Conservation (phyloP, 1,140 invertebrate genomes). For the Brachystomella parvula region DNA sequence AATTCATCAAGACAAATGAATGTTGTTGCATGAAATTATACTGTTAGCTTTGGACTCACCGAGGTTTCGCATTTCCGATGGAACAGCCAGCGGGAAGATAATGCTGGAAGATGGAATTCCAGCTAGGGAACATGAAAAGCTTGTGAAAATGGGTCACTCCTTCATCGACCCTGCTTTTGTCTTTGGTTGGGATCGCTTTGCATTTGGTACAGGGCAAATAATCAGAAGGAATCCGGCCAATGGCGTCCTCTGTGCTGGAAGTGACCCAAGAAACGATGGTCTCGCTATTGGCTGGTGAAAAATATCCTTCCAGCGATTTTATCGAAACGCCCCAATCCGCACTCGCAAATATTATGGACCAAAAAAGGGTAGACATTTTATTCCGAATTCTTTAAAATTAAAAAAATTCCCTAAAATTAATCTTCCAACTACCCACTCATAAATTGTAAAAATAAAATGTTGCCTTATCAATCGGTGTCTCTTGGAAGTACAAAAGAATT, state of each 20-base stretch:
- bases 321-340: no score
- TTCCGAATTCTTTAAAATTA: no score
- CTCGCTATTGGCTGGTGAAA: constrained; percentile 35
- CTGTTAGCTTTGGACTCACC: constrained; percentile 42
- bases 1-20: background rate
- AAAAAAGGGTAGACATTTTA: no score
- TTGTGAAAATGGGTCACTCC: constrained; percentile 39
- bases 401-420: no score
- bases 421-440: no score
- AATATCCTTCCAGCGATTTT: no score
- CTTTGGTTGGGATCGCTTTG: constrained; percentile 33
- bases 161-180: constrained; percentile 22
- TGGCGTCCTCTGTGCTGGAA: constrained; percentile 30
- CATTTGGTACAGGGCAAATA: constrained; percentile 44
- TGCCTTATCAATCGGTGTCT: no score
- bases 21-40: constrained; percentile 2
- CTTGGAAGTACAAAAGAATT: no score
- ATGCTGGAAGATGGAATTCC: constrained; percentile 42
- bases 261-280: constrained; percentile 41
- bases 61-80: constrained; percentile 41
- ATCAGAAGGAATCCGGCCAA: constrained; percentile 39
- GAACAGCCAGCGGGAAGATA: constrained; percentile 24
- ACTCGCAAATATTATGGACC: no score
- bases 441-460: no score
- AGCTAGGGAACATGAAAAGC: constrained; percentile 28